These are phyloP conservation scores for Diarsia rubi DNA, from an alignment of 2,888 invertebrate genomes.

Conservation along the genomic window DNA sequence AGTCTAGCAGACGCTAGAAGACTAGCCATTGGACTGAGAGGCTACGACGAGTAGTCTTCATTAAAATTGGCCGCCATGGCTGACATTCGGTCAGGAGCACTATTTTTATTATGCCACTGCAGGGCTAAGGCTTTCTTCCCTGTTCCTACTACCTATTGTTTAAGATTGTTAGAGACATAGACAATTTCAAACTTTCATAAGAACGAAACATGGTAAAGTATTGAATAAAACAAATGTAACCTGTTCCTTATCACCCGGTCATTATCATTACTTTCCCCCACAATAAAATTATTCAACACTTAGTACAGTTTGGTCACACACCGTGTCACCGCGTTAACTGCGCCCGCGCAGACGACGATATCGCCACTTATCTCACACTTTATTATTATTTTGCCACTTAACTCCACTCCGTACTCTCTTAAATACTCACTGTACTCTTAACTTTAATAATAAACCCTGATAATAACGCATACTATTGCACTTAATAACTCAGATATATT, in stretches of 20 bases:
- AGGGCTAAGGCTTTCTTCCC: background rate
- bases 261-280: background rate
- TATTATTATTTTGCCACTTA: slow-evolving; percentile 64
- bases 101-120: background rate
- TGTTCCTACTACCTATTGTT: background rate
- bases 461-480: slow-evolving; percentile 40
- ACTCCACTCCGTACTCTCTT: slow-evolving; percentile 14
- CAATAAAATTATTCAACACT: slow-evolving; percentile 24
- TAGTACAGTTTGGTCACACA: slow-evolving; percentile 31
- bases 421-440: slow-evolving; percentile 26
- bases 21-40: too few relatives aligned
- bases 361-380: slow-evolving; percentile 62
- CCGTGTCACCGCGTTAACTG: slow-evolving; percentile 72
- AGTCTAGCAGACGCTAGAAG: too few relatives aligned
- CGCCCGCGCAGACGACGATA: slow-evolving; percentile 47
- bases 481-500: slow-evolving; percentile 46
- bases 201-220: too few relatives aligned
- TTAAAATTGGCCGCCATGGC: background rate
- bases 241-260: slow-evolving; percentile 12
- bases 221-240: slow-evolving; percentile 5
- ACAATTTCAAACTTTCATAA: background rate
- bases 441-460: slow-evolving; percentile 27
- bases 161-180: too few relatives aligned
- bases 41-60: too few relatives aligned
- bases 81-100: background rate